Evolutionary conservation across 2,113 vertebrate species (phyloP).

Genomic region (Sebastes fasciatus): DNA sequence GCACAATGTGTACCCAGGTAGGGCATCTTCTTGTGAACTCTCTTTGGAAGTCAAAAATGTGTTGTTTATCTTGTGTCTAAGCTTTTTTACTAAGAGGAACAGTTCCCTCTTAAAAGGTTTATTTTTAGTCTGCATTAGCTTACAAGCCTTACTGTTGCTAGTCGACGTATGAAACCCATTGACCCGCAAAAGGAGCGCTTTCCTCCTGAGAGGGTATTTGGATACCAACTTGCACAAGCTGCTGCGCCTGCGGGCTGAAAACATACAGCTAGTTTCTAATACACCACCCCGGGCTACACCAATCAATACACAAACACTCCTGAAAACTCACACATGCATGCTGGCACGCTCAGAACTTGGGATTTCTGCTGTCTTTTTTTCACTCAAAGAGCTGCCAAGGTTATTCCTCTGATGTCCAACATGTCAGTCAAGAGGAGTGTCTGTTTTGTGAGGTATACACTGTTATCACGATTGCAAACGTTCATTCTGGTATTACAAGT

Average conservation of each 20-base stretch:
- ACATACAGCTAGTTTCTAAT: conserved; percentile 55
- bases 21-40: conserved; percentile 23
- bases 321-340: neutral
- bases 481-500: neutral
- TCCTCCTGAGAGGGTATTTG: conserved; percentile 69
- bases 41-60: conserved; percentile 18
- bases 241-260: conserved; percentile 57
- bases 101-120: conserved; percentile 42
- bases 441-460: conserved; percentile 19
- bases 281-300: conserved; percentile 42
- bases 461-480: neutral
- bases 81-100: conserved; percentile 40
- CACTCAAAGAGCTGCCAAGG: conserved; percentile 23
- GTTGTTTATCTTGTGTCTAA: conserved; percentile 14
- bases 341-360: neutral
- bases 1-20: conserved; percentile 1
- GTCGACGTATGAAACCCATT: conserved; percentile 51
- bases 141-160: conserved; percentile 60
- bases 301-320: conserved; percentile 49
- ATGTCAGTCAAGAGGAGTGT: conserved; percentile 19
- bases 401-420: conserved; percentile 21
- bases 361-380: neutral
- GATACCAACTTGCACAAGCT: conserved; percentile 65
- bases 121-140: conserved; percentile 66
- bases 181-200: conserved; percentile 65